These are phyloP conservation scores for Adineta ricciae DNA, from an alignment of 2,888 invertebrate genomes.

Conservation along the genomic window DNA sequence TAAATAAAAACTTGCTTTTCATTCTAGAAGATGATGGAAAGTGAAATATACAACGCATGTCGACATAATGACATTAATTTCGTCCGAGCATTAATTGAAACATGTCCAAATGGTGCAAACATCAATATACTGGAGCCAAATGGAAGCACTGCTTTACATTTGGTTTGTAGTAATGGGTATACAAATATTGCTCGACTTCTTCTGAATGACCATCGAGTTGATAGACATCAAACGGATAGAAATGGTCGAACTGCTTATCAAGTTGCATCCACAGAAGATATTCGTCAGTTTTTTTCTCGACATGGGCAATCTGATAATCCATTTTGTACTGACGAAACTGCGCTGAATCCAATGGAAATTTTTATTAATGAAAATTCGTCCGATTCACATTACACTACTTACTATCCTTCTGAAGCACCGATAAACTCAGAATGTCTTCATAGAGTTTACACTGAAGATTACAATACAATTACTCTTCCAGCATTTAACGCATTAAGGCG, in stretches of 20 bases:
- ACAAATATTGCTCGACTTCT: neutral
- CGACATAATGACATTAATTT: neutral
- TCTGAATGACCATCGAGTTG: neutral
- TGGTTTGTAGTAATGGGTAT: neutral
- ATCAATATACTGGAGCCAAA: neutral
- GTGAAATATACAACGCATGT: neutral
- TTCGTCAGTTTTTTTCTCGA: neutral
- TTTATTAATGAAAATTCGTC: neutral
- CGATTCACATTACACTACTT: neutral
- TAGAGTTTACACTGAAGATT: neutral
- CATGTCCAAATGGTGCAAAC: neutral
- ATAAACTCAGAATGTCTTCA: neutral
- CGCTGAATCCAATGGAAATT: neutral
- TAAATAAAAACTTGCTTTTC: neutral
- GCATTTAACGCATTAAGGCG: neutral
- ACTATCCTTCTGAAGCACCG: neutral
- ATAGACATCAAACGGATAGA: neutral
- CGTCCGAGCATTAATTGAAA: neutral
- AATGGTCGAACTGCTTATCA: neutral
- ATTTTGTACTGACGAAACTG: neutral
- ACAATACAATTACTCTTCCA: neutral
- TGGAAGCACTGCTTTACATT: neutral
- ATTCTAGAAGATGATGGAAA: neutral
- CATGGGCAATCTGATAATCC: neutral
- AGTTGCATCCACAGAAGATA: neutral